Percentiles rank a stretch among this genome's conserved stretches.
Conservation (phyloP, 2,113 vertebrate species). For the Brienomyrus brachyistius region DNA sequence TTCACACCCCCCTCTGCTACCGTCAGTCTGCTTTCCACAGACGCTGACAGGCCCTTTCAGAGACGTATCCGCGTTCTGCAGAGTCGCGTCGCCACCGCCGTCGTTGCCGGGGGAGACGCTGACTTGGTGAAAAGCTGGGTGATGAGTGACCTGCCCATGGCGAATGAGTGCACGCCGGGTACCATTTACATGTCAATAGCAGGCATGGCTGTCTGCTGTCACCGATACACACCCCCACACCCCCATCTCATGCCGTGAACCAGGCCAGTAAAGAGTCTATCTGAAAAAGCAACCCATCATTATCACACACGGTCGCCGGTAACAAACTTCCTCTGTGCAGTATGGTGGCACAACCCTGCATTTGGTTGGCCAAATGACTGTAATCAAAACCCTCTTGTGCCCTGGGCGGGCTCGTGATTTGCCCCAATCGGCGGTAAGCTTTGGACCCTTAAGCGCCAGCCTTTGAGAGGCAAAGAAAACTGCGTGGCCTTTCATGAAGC, state of each 20-base stretch:
- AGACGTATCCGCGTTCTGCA: not conserved
- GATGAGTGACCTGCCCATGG: not conserved
- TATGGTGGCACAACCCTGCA: slow-evolving; percentile 1
- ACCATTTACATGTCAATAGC: not conserved
- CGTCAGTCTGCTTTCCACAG: not conserved
- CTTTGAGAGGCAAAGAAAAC: not conserved
- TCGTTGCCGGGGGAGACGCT: not conserved
- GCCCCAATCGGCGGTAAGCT: not conserved
- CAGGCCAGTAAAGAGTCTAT: not conserved
- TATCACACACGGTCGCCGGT: not conserved
- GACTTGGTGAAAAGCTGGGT: not conserved
- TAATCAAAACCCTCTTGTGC: slow-evolving; percentile 11
- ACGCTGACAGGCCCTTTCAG: not conserved
- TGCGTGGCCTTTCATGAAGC: not conserved
- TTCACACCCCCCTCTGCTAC: not conserved
- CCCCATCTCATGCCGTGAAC: not conserved
- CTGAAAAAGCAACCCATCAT: slow-evolving; percentile 11
- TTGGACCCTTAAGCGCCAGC: not conserved
- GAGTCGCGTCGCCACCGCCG: not conserved
- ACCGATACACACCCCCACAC: not conserved
- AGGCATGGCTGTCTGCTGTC: not conserved
- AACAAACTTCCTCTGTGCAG: slow-evolving; percentile 11
- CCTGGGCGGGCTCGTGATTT: not conserved
- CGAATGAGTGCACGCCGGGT: not conserved
- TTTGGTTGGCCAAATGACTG: slow-evolving; percentile 17